Percentiles rank a stretch among this genome's conserved stretches.
Evolutionary conservation across 2,113 vertebrate species (phyloP).

Genomic region (Colossoma macropomum): DNA sequence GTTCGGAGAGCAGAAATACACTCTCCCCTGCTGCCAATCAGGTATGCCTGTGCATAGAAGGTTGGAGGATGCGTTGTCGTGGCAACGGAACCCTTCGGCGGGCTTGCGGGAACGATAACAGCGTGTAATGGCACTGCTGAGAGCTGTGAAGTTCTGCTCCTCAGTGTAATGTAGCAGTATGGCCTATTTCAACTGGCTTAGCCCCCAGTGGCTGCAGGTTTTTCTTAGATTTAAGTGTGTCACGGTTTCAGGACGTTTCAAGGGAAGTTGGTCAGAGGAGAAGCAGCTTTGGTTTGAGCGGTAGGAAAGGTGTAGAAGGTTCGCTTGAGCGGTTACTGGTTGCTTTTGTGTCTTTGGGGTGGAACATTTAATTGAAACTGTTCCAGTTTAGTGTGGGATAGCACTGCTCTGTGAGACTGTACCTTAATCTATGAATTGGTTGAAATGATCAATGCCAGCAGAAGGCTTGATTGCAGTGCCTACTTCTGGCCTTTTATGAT

Average conservation of each 20-base stretch:
- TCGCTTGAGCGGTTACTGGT: background rate
- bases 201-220: constrained; percentile 29
- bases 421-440: too few relatives aligned
- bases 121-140: constrained; percentile 55
- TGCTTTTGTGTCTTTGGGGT: background rate
- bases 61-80: constrained; percentile 69
- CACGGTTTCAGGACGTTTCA: constrained; percentile 50
- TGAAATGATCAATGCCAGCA: too few relatives aligned
- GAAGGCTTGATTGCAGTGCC: too few relatives aligned
- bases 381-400: too few relatives aligned
- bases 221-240: constrained; percentile 53
- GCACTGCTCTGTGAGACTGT: background rate
- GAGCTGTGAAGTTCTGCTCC: constrained; percentile 44
- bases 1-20: background rate
- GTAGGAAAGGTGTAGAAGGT: background rate
- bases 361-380: background rate
- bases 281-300: constrained; percentile 24
- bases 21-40: constrained; percentile 55
- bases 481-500: too few relatives aligned
- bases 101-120: constrained; percentile 59
- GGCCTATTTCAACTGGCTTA: constrained; percentile 44
- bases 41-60: constrained; percentile 61
- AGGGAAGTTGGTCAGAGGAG: background rate
- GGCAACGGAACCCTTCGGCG: constrained; percentile 71
- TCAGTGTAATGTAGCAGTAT: constrained; percentile 32